Percentiles rank a stretch among this genome's conserved stretches.
phyloP scores from a whole-genome alignment of 2,113 vertebrate genomes.

The Butastur rufipennis region DNA sequence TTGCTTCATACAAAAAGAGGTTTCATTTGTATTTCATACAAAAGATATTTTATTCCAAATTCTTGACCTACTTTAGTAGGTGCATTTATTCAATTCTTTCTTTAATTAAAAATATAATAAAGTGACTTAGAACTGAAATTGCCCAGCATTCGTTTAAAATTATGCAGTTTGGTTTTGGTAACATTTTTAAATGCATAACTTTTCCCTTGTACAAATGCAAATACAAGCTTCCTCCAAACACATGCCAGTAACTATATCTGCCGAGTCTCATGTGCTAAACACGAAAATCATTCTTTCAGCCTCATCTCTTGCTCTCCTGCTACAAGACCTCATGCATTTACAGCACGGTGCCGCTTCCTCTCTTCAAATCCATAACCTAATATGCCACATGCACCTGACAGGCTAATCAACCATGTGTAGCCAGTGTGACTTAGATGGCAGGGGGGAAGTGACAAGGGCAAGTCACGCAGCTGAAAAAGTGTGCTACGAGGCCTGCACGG shows the following conservation, averaged over 20 bases:
- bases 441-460: not conserved
- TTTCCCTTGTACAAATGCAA: not conserved
- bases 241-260: not conserved
- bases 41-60: not conserved
- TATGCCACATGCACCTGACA: not conserved
- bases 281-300: not conserved
- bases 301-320: not conserved
- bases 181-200: not conserved
- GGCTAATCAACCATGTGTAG: not conserved
- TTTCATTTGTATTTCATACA: not conserved
- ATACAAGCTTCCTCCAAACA: not conserved
- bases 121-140: not conserved
- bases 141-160: not conserved
- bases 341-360: not conserved
- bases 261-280: not conserved
- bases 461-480: not conserved
- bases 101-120: not conserved
- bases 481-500: rapidly evolving
- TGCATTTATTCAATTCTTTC: not conserved
- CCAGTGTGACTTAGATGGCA: not conserved
- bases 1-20: not conserved
- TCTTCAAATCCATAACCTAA: not conserved
- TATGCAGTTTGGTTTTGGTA: not conserved
- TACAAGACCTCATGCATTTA: not conserved
- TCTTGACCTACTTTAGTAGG: not conserved